Evolutionary conservation across 2,113 vertebrate species (phyloP).

Genomic region (Rhadina sibilatrix): DNA sequence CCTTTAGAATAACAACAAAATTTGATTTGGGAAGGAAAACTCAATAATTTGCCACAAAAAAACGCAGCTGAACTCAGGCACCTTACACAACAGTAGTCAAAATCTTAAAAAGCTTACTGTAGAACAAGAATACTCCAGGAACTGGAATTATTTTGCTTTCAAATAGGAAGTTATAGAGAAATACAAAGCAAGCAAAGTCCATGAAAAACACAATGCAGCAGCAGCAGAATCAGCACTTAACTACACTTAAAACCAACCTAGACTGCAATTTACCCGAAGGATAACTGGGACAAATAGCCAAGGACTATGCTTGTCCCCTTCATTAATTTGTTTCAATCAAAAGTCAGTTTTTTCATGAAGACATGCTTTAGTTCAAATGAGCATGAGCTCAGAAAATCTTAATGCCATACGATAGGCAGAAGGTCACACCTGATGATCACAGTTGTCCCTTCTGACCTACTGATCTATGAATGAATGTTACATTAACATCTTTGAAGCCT

Average conservation of each 20-base stretch:
- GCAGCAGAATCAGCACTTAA: not conserved
- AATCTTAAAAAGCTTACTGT: not conserved
- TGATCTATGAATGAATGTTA: slow-evolving; percentile 22
- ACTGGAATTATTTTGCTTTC: not conserved
- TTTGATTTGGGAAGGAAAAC: not conserved
- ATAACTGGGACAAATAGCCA: not conserved
- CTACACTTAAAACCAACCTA: not conserved
- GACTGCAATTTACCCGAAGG: not conserved
- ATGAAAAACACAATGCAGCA: not conserved
- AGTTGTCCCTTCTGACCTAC: not conserved
- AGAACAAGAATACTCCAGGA: not conserved
- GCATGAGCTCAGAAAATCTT: not conserved
- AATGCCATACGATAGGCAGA: not conserved
- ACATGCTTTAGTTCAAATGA: not conserved
- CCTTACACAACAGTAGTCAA: not conserved
- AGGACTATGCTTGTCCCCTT: not conserved
- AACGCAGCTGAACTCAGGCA: not conserved
- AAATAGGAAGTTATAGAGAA: not conserved
- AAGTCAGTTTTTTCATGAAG: not conserved
- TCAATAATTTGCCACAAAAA: not conserved
- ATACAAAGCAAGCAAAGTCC: not conserved
- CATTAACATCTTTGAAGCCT: slow-evolving; percentile 8
- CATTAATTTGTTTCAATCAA: not conserved
- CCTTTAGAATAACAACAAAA: not conserved
- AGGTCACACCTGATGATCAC: slow-evolving; percentile 32